These are phyloP conservation scores for Rotaria socialis DNA, from an alignment of 2,888 invertebrate genomes.

Conservation along the genomic window DNA sequence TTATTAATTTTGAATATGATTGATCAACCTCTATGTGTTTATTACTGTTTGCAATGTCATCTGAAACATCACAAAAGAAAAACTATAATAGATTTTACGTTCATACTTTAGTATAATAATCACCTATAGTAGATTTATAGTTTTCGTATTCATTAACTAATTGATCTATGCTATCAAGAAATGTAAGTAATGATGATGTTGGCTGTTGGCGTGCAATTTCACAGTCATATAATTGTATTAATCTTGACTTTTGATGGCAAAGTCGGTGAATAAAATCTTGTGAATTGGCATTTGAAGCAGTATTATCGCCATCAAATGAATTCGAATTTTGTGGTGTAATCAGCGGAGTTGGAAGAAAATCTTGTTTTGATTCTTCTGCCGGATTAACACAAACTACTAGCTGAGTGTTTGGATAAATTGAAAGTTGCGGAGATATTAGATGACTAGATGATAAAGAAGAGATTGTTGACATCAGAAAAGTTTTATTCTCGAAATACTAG, in stretches of 20 bases:
- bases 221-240: not conserved
- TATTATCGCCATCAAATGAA: not conserved
- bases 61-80: not conserved
- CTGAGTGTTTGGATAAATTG: not conserved
- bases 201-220: not conserved
- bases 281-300: not conserved
- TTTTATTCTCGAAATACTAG: not conserved
- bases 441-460: not conserved
- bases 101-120: not conserved
- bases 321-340: not conserved
- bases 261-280: not conserved
- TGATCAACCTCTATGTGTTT: not conserved
- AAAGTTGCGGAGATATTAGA: not conserved
- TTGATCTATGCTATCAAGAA: not conserved
- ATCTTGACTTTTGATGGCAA: not conserved
- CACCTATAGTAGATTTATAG: not conserved
- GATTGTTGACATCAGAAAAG: not conserved
- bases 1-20: not conserved
- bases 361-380: not conserved
- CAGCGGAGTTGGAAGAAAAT: not conserved
- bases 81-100: no score
- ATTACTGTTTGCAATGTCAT: not conserved
- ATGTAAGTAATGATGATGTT: not conserved
- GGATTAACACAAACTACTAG: not conserved
- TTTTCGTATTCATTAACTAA: not conserved